Evolutionary conservation across 2,888 invertebrate genomes (phyloP), one percentile per base, ranked within the genome.

Genomic region (Tanytarsus gracilentus): DNA sequence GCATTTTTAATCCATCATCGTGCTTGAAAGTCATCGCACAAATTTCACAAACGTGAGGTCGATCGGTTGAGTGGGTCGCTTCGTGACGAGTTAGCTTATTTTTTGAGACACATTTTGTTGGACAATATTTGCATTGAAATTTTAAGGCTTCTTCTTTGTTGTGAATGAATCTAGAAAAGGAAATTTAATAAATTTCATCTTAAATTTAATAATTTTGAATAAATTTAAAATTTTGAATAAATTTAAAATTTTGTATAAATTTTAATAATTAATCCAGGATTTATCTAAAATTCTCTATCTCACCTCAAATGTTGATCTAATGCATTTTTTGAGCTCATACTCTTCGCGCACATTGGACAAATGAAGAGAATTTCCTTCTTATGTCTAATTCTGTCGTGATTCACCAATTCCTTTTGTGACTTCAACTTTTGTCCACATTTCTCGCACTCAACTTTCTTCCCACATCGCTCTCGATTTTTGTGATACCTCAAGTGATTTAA

Each of bases 1-100:
- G 79, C 65, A 79, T 9, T 1, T 9, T 21, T 8, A 58, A 18
- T 18, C 58, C 58, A 9, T 58, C 58, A 68, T 80, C 80, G 70
- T 80, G 80, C 64, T 81, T 79, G 66, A 80, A 80, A 18, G 76
- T 65, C 63, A 82, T 79, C 9, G 79, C 78, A 64, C 85, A 85
- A 61, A 77, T 77, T 21, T 80, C 80, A 63, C 85, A 85, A 62
- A 78, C 77, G 69, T 79, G 81, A 0, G 84, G 84, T 58, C 82
- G 80, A 6, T 76, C 76, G 1, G 75, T 44, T 9, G 29, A 72
- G 64, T 80, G 81, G 1, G 76, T 75, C 21, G 71, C 66, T 44
- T 69, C 66, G 65, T 79, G 78, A 3, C 76, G 71, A 62, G 78
- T 74, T 39, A 79, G 65, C 7, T 39, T 29, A 3, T 16, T 18